Evolutionary conservation across 2,888 invertebrate species (phyloP), one percentile per base, ranked within the genome.

Genomic region (Leucoma salicis): DNA sequence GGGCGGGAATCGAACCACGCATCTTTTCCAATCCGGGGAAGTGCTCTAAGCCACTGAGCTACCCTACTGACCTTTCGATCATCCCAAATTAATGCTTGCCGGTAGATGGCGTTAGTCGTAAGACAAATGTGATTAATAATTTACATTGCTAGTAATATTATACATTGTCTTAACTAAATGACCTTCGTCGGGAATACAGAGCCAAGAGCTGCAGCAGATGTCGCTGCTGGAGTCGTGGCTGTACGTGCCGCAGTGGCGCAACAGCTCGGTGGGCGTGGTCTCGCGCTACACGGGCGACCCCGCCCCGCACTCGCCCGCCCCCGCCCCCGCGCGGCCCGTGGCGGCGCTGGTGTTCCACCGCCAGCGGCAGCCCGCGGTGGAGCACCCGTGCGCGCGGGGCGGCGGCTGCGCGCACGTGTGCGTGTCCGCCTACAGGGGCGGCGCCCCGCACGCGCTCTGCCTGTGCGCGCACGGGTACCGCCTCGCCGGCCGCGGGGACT

Each of bases 371-470:
- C 96, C 96, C 92, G 3, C n/a, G 31, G 21, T 40, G 49, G 70
- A 91, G 63, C 79, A 90, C 7, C 94, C 94, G 21, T 95, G 95
- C 80, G 91, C 91, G 51, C 82, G 78, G 28, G 78, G 90, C 64
- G 94, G 94, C 53, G 92, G 92, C 51, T 96, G 96, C 88, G 92
- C 92, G 58, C 95, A 96, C 78, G 86, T 96, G 50, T 96, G 96
- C 82, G 86, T 95, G 47, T 91, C 95, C 31, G 76, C 89, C 42
- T 94, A 92, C 90, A 51, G 48, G 12, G 69, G 81, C 25, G 57
- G 46, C 46, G 38, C 44, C 37, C 41, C 70, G 57, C 92, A 90
- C 53, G 92, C 92, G 50, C 91, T 91, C 62, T 96, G 96, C 80
- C 68, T 93, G 36, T 96, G 96, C 71, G 90, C 92, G 27, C 92